Evolutionary conservation across 2,888 invertebrate genomes (phyloP).

Genomic region (Elaeidobius kamerunicus): DNA sequence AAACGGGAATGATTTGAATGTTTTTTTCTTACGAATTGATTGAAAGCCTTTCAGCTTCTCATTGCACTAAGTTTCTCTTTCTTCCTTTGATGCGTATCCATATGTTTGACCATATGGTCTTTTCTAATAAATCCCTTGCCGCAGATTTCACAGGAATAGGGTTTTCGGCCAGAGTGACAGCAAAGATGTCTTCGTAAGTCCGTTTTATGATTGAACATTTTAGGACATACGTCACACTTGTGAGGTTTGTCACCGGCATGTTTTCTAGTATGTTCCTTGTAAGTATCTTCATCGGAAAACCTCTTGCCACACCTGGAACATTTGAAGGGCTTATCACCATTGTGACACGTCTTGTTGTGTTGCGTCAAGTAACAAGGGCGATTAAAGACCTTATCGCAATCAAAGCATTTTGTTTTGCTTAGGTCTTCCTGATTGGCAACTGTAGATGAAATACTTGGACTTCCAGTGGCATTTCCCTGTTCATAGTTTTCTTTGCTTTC

Average conservation of each 20-base stretch:
- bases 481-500: slow-evolving; percentile 26
- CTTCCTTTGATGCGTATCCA: slow-evolving; percentile 73
- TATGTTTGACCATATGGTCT: slow-evolving; percentile 88
- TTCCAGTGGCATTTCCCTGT: slow-evolving; percentile 26
- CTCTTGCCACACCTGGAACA: slow-evolving; percentile 84
- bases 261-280: slow-evolving; percentile 70
- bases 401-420: slow-evolving; percentile 64
- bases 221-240: slow-evolving; percentile 81
- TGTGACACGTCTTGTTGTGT: slow-evolving; percentile 87
- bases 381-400: slow-evolving; percentile 82
- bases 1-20: slow-evolving; percentile 15
- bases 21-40: not conserved
- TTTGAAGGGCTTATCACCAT: slow-evolving; percentile 81
- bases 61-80: slow-evolving; percentile 37
- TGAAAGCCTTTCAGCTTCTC: slow-evolving; percentile 16
- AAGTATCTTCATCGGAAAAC: slow-evolving; percentile 68
- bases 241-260: slow-evolving; percentile 77
- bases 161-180: slow-evolving; percentile 82
- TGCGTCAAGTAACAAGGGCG: slow-evolving; percentile 86
- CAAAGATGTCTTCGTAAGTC: slow-evolving; percentile 84
- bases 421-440: slow-evolving; percentile 32
- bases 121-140: slow-evolving; percentile 86
- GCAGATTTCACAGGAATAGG: slow-evolving; percentile 77
- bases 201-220: slow-evolving; percentile 89
- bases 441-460: slow-evolving; percentile 45